Evolutionary conservation across 2,113 vertebrate genomes (phyloP).

Genomic region (Microcebus jonahi): DNA sequence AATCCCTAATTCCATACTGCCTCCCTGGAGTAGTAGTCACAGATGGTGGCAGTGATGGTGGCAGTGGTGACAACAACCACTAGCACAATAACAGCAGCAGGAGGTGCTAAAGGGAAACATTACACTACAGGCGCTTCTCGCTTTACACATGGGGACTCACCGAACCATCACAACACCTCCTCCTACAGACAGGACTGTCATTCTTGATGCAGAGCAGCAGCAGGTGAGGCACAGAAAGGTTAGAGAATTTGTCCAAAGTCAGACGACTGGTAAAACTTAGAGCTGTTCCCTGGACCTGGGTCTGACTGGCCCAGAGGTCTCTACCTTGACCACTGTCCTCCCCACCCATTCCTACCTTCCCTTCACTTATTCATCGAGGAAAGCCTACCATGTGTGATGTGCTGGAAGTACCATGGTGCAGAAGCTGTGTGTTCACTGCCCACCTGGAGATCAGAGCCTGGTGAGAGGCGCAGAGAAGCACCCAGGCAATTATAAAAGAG

Average conservation of each 20-base stretch:
- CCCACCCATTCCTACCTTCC: not conserved
- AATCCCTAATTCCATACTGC: fast-evolving
- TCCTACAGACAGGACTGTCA: not conserved
- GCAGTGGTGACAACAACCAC: fast-evolving
- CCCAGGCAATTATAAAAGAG: not conserved
- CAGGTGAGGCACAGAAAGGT: not conserved
- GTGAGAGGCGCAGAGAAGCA: not conserved
- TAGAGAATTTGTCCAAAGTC: not conserved
- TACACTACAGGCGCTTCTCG: not conserved
- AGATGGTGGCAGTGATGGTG: not conserved
- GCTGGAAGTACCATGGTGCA: not conserved
- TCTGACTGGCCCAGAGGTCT: not conserved
- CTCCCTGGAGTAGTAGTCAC: not conserved
- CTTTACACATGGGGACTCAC: not conserved
- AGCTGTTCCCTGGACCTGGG: not conserved
- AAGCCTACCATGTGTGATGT: not conserved
- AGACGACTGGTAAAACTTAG: not conserved
- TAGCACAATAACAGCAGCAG: not conserved
- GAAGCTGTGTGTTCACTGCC: not conserved
- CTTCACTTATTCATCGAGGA: not conserved
- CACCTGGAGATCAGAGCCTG: not conserved
- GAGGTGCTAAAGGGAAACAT: not conserved
- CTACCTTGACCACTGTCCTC: not conserved
- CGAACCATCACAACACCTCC: fast-evolving
- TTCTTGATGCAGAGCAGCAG: not conserved